Conservation (phyloP, 2,888 invertebrate species). For the Phoenoteleia sp. region DNA sequence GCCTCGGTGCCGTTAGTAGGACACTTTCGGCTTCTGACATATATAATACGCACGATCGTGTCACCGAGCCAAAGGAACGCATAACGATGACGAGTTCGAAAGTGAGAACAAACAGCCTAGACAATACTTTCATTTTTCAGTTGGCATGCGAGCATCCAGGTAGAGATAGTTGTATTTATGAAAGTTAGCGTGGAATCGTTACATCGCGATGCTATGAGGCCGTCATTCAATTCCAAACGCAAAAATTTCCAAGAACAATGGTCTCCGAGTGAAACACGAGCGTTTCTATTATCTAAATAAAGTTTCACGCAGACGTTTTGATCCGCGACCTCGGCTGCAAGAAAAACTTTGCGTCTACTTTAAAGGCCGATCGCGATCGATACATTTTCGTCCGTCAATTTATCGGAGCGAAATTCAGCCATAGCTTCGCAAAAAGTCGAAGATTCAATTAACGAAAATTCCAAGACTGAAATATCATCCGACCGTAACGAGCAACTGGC, state of each 20-base stretch:
- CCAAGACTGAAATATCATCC: conserved; percentile 47
- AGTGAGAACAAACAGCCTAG: conserved; percentile 59
- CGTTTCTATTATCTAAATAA: no score
- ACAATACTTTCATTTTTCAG: conserved; percentile 69
- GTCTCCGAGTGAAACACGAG: no score
- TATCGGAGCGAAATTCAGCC: neutral
- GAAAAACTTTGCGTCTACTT: no score
- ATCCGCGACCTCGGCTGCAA: no score
- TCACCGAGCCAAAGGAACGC: conserved; percentile 57
- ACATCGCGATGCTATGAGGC: no score
- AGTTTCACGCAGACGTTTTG: no score
- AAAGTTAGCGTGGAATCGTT: conserved; percentile 43
- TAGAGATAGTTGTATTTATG: conserved; percentile 40
- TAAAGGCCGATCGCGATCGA: no score
- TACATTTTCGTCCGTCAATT: neutral
- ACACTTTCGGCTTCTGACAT: conserved; percentile 83
- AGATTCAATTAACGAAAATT: conserved; percentile 35
- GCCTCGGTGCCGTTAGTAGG: conserved; percentile 81
- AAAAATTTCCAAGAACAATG: conserved; percentile 28
- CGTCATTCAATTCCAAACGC: neutral
- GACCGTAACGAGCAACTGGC: conserved; percentile 52
- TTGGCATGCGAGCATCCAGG: conserved; percentile 52
- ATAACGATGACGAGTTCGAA: conserved; percentile 67
- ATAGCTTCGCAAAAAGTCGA: neutral
- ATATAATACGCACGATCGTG: conserved; percentile 75